These are phyloP conservation scores for Bos javanicus DNA, from an alignment of 2,113 vertebrate genomes.

Conservation along the genomic window DNA sequence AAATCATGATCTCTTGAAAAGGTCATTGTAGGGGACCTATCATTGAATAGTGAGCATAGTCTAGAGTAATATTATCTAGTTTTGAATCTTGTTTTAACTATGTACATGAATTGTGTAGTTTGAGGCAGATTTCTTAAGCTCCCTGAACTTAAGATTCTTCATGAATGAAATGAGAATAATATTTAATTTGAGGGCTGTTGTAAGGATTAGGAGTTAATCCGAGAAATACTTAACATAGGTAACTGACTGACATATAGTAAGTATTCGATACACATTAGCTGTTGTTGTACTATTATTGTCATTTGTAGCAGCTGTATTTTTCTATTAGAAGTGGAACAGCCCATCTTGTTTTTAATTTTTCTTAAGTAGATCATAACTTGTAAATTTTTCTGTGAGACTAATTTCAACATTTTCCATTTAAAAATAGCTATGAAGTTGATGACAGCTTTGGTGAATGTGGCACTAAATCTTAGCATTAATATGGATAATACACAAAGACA, in stretches of 20 bases:
- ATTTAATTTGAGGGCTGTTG: neutral
- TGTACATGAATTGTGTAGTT: neutral
- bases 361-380: constrained; percentile 35
- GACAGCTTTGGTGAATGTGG: constrained; percentile 99
- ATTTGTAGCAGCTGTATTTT: constrained; percentile 33
- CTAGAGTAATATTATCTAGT: neutral
- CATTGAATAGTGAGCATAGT: neutral
- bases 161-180: constrained; percentile 11
- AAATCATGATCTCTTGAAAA: neutral
- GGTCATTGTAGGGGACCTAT: neutral
- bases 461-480: constrained; percentile 99
- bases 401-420: constrained; percentile 46
- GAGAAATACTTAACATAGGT: neutral
- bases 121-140: constrained; percentile 28
- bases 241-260: neutral
- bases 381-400: constrained; percentile 45
- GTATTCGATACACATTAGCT: neutral
- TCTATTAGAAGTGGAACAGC: neutral
- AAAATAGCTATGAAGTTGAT: constrained; percentile 98
- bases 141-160: neutral
- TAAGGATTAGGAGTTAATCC: constrained; percentile 36
- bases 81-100: constrained; percentile 30
- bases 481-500: constrained; percentile 99
- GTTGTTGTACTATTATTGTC: neutral
- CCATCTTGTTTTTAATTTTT: constrained; percentile 23